Evolutionary conservation across 2,888 invertebrate species (phyloP), one percentile per base, ranked within the genome.

Genomic region (Eumerus sabulonum): DNA sequence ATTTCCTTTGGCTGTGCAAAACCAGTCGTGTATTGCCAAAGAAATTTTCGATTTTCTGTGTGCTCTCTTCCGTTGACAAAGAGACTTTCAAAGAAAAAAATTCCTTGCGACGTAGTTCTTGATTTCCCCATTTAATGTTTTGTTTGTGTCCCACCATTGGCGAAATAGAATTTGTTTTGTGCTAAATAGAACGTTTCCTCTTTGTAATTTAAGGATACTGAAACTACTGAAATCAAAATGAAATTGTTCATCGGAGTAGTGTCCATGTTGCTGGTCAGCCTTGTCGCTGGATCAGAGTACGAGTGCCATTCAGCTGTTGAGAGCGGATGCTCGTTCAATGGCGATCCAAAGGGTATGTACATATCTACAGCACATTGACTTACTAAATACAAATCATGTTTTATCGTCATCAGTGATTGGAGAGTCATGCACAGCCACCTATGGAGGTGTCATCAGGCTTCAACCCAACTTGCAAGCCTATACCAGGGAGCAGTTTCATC

Each of bases 401-500:
- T n/a, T n/a, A n/a, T n/a, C n/a, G n/a, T n/a, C n/a, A n/a, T n/a
- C 7, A 27, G 27, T 27, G 27, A 27, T 27, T 27, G 27, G 27
- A 27, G 27, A 27, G 27, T 4, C 2, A 27, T 27, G 27, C 7
- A 27, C 27, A 2, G 27, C 27, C 2, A 27, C 27, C 3, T 27
- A 27, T 27, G 27, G 27, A 4, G 27, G 27, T 4, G 27, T 27
- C 27, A 27, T 27, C 27, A 2, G 27, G 27, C 27, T 27, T 27
- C 27, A 27, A 27, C 27, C 27, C 18, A 84, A 85, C 60, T 60
- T 89, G 9, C 86, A 87, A 82, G 82, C 84, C 12, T 88, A 86
- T 82, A 82, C 90, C 86, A 93, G 92, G 84, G 88, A 91, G 1
- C 93, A 95, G 83, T 89, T 96, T 35, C 90, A 91, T 62, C 90